Percentiles rank a stretch among this genome's conserved stretches.
These are phyloP conservation scores for Rallus crepitans DNA, from an alignment of 2,797 vertebrate species.

Conservation along the genomic window DNA sequence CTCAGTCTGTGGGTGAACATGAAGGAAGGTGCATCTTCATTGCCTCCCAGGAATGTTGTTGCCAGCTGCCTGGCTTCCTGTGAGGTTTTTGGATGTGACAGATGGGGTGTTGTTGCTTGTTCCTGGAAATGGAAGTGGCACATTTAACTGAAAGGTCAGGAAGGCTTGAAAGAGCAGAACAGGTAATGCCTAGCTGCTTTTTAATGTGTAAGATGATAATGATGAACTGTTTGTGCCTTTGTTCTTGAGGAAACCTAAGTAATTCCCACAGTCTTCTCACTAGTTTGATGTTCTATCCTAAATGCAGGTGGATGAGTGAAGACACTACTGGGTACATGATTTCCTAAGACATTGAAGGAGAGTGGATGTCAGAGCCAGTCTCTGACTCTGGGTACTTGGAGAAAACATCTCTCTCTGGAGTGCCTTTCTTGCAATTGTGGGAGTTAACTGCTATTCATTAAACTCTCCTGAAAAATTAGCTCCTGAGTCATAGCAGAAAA, in stretches of 20 bases:
- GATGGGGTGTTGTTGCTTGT: background rate
- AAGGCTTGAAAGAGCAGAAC: background rate
- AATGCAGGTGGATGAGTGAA: background rate
- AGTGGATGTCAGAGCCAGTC: background rate
- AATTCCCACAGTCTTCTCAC: background rate
- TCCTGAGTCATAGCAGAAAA: slow-evolving; percentile 29
- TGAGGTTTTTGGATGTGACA: background rate
- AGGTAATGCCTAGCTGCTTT: background rate
- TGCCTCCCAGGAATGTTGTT: background rate
- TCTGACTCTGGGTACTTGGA: background rate
- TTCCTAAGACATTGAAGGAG: background rate
- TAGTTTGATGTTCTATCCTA: background rate
- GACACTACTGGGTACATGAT: background rate
- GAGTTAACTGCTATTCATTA: slow-evolving; percentile 1
- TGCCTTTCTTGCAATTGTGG: background rate
- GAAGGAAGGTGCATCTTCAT: background rate
- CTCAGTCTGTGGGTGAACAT: background rate
- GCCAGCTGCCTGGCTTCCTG: background rate
- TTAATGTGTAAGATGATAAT: background rate
- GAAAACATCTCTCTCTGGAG: background rate
- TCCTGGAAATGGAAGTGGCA: slow-evolving; percentile 12
- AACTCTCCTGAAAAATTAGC: background rate
- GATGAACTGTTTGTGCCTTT: background rate
- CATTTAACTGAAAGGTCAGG: slow-evolving; percentile 1
- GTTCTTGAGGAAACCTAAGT: background rate